Percentiles rank a stretch among this genome's conserved stretches.
These are phyloP conservation scores for Sepiola atlantica DNA, from an alignment of 2,888 invertebrate species.

Conservation along the genomic window DNA sequence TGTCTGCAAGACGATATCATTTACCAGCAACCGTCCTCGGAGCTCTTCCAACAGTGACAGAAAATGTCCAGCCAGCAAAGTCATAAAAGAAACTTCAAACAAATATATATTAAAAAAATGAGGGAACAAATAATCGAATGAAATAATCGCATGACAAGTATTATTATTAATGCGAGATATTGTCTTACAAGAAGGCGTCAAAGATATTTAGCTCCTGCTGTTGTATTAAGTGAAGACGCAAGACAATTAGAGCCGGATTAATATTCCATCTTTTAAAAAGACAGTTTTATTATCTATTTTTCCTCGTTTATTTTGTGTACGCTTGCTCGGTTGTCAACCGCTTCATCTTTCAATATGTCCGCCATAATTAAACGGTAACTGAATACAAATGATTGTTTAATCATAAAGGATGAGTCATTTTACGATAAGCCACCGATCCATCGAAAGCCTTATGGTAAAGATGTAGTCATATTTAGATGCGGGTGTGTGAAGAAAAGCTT, in stretches of 20 bases:
- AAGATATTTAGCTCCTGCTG: neutral
- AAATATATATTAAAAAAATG: neutral
- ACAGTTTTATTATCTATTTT: too few relatives aligned
- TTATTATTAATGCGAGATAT: constrained; percentile 3
- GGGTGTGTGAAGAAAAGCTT: too few relatives aligned
- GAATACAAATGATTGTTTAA: constrained; percentile 9
- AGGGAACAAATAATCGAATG: neutral
- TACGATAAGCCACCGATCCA: neutral
- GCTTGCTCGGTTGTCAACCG: neutral
- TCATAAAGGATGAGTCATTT: neutral
- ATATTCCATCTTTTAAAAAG: too few relatives aligned
- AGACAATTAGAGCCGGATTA: too few relatives aligned
- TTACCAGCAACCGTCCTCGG: too few relatives aligned
- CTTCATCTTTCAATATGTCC: neutral
- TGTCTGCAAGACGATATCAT: too few relatives aligned
- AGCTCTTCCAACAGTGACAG: too few relatives aligned
- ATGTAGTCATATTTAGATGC: too few relatives aligned
- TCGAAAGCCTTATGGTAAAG: too few relatives aligned
- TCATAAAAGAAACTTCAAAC: too few relatives aligned
- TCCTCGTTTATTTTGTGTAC: neutral
- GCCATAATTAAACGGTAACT: neutral
- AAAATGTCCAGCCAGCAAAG: too few relatives aligned
- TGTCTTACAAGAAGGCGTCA: neutral
- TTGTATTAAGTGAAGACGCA: too few relatives aligned
- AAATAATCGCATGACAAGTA: neutral